Evolutionary conservation across 2,113 vertebrate genomes (phyloP).

Genomic region (Protobothrops mucrosquamatus): DNA sequence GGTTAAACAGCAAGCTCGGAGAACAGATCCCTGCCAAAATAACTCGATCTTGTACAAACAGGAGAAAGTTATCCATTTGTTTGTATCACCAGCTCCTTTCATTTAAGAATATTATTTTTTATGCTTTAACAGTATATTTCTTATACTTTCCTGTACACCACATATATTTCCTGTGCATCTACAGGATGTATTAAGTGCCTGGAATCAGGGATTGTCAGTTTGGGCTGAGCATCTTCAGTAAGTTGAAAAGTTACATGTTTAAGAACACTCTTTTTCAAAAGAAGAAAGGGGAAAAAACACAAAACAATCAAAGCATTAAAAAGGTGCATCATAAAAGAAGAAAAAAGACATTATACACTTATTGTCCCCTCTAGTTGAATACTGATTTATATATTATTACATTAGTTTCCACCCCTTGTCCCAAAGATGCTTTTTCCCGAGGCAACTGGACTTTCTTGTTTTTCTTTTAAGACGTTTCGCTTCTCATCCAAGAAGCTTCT

Average conservation of each 20-base stretch:
- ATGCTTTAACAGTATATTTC: background rate
- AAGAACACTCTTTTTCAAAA: background rate
- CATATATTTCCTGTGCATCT: background rate
- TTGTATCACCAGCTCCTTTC: background rate
- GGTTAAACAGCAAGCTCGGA: background rate
- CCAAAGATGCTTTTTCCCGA: no score
- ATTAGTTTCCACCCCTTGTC: background rate
- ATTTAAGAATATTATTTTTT: background rate
- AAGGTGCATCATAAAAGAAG: background rate
- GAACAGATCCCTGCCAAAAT: background rate
- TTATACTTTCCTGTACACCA: background rate
- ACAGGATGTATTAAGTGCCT: background rate
- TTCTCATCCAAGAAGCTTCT: no score
- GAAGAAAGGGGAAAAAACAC: background rate
- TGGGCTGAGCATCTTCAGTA: background rate
- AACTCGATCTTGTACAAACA: background rate
- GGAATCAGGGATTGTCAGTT: background rate
- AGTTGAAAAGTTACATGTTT: background rate
- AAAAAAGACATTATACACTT: background rate
- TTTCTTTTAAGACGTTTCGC: no score
- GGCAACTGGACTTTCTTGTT: no score
- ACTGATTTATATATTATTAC: background rate
- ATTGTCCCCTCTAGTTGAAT: background rate
- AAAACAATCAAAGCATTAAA: background rate
- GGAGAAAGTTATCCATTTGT: background rate